phyloP scores from a whole-genome alignment of 2,113 vertebrate genomes.

The Stegastes partitus region DNA sequence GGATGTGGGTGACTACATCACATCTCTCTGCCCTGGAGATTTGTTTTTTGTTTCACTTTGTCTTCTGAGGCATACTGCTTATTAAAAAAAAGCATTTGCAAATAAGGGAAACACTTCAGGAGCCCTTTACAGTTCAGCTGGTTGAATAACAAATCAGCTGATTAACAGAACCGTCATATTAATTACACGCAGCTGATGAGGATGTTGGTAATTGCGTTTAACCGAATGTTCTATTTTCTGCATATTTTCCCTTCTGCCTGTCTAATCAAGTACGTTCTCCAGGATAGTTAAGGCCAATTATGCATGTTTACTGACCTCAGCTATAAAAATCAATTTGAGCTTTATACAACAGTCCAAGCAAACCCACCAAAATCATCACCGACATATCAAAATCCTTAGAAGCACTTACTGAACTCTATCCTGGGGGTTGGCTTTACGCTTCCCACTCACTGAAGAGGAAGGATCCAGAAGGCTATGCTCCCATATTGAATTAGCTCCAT shows the following conservation, averaged over 20 bases:
- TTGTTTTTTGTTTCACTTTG: constrained; percentile 7
- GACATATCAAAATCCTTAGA: constrained; percentile 26
- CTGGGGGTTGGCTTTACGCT: constrained; percentile 96
- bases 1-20: constrained; percentile 23
- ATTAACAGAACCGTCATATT: not conserved
- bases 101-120: too few species aligned
- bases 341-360: constrained; percentile 35
- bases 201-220: not conserved
- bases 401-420: constrained; percentile 97
- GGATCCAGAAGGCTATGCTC: constrained; percentile 97
- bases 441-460: constrained; percentile 93
- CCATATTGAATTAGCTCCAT: constrained; percentile 99
- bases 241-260: not conserved
- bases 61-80: not conserved
- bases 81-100: too few species aligned
- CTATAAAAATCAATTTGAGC: constrained; percentile 45
- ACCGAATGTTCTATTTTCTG: not conserved
- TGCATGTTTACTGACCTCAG: constrained; percentile 61
- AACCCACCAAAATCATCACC: constrained; percentile 15
- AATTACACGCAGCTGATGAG: not conserved
- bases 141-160: not conserved
- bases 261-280: not conserved
- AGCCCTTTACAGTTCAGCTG: not conserved
- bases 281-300: constrained; percentile 6
- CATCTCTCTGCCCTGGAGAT: constrained; percentile 8